Evolutionary conservation across 2,113 vertebrate species (phyloP).

Genomic region (Salvelinus alpinus): DNA sequence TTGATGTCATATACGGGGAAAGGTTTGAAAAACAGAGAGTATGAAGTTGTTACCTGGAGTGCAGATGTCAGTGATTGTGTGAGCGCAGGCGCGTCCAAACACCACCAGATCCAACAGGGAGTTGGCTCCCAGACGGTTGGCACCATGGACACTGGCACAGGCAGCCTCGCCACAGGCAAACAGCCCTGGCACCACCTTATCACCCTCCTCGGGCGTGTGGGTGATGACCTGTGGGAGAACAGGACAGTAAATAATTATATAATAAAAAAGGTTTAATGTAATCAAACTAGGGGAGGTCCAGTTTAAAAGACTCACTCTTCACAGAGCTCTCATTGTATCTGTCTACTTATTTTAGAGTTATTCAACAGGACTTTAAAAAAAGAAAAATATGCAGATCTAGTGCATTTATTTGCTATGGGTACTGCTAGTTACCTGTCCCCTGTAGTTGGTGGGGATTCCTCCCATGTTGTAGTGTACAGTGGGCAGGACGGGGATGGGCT

Average conservation of each 20-base stretch:
- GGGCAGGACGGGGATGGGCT: slow-evolving; percentile 95
- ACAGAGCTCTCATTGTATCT: neutral
- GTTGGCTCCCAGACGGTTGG: slow-evolving; percentile 94
- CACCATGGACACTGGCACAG: slow-evolving; percentile 91
- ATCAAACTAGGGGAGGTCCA: neutral
- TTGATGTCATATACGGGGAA: too few relatives aligned
- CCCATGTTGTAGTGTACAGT: slow-evolving; percentile 99
- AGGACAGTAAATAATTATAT: neutral
- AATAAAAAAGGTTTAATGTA: too few relatives aligned
- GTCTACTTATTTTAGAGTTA: neutral
- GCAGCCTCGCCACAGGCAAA: slow-evolving; percentile 93
- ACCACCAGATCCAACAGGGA: slow-evolving; percentile 95
- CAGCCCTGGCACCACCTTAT: slow-evolving; percentile 86
- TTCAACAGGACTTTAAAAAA: too few relatives aligned
- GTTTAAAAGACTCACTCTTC: neutral
- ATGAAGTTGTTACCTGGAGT: slow-evolving; percentile 78
- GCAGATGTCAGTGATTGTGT: slow-evolving; percentile 85
- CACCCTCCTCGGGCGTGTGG: slow-evolving; percentile 71
- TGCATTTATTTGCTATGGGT: too few relatives aligned
- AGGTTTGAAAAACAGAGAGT: neutral
- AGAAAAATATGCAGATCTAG: too few relatives aligned
- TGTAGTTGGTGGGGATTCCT: slow-evolving; percentile 96
- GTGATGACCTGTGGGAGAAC: slow-evolving; percentile 79
- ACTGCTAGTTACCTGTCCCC: slow-evolving; percentile 82
- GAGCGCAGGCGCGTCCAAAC: slow-evolving; percentile 93